These are phyloP conservation scores for Nemoura dubitans DNA, from an alignment of 2,888 invertebrate genomes.

Conservation along the genomic window DNA sequence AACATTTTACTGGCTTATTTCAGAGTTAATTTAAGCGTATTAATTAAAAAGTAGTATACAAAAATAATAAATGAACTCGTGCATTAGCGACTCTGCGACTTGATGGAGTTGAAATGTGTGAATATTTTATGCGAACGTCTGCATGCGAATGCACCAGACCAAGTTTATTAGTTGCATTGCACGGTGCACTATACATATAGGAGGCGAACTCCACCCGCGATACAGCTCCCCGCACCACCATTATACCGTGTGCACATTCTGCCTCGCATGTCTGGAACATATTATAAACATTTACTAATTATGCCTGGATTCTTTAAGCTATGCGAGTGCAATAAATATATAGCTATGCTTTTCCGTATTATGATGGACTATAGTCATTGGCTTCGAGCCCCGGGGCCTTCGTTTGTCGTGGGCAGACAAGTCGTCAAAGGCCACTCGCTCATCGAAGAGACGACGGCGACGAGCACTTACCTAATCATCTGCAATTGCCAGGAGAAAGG, in stretches of 20 bases:
- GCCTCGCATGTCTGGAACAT: not conserved
- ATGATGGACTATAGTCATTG: not conserved
- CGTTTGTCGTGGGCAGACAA: not conserved
- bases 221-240: too few species aligned
- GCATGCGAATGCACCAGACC: not conserved
- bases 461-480: not conserved
- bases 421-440: not conserved
- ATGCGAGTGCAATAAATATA: not conserved
- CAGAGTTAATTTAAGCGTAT: not conserved
- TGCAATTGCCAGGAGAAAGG: not conserved
- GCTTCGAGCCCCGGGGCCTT: not conserved
- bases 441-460: not conserved
- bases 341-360: not conserved
- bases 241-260: not conserved
- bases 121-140: not conserved
- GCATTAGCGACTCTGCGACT: not conserved
- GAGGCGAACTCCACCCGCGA: too few species aligned
- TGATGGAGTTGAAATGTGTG: not conserved
- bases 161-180: not conserved
- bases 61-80: not conserved
- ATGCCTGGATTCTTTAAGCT: not conserved
- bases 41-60: constrained; percentile 12
- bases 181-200: not conserved
- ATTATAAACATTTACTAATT: constrained; percentile 12
- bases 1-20: not conserved